Evolutionary conservation across 2,888 invertebrate species (phyloP).

Genomic region (Lasioglossum oenotherae): DNA sequence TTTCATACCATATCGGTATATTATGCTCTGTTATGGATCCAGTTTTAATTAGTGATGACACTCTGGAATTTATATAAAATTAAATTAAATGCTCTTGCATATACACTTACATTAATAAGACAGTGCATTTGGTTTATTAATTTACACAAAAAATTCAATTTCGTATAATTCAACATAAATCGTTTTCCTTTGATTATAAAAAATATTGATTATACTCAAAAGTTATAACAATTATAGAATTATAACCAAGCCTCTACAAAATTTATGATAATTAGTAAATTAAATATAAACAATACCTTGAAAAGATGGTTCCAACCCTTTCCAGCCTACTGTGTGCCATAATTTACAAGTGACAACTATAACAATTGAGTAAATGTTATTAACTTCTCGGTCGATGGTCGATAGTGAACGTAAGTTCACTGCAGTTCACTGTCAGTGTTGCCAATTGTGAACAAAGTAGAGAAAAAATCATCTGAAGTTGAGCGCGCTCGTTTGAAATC

Average conservation of each 20-base stretch:
- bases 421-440: neutral
- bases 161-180: neutral
- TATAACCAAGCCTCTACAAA: constrained; percentile 11
- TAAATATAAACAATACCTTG: constrained; percentile 73
- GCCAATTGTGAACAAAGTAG: neutral
- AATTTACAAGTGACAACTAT: neutral
- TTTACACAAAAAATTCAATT: neutral
- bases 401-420: neutral
- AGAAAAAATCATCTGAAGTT: neutral
- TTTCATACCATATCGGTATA: constrained; percentile 96
- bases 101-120: neutral
- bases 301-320: constrained; percentile 80
- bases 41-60: constrained; percentile 91
- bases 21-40: constrained; percentile 93
- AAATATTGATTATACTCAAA: neutral
- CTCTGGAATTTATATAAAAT: constrained; percentile 85
- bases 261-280: neutral
- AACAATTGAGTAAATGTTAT: neutral
- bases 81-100: no score
- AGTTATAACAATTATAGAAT: neutral
- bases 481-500: neutral
- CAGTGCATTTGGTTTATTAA: neutral
- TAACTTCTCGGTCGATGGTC: neutral
- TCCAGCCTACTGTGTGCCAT: constrained; percentile 82
- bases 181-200: neutral